Conservation (phyloP, 1,140 invertebrate species). For the Temnothorax curvispinosus region DNA sequence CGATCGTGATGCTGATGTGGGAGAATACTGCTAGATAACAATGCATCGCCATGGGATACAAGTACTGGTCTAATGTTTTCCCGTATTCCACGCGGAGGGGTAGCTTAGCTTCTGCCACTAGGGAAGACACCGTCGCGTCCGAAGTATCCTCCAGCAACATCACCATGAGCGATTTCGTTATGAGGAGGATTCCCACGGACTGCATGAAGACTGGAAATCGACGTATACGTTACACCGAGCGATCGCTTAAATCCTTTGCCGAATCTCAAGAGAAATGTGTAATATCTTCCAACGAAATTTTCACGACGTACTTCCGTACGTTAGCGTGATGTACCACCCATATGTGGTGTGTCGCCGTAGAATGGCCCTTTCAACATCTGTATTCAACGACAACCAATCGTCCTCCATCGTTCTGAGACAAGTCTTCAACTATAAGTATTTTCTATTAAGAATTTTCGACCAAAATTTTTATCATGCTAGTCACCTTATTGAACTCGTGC, state of each 20-base stretch:
- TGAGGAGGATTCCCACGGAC: constrained; percentile 1
- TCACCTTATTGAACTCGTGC: not conserved
- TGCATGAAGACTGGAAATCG: constrained; percentile 35
- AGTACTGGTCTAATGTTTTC: not conserved
- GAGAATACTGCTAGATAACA: constrained; percentile 27
- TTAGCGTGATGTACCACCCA: not conserved
- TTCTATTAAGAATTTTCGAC: not conserved
- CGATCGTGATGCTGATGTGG: constrained; percentile 30
- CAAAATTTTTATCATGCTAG: not conserved
- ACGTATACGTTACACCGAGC: not conserved
- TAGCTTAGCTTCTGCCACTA: constrained; percentile 18
- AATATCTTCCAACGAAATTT: not conserved
- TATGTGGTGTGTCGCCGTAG: not conserved
- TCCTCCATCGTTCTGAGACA: constrained; percentile 19
- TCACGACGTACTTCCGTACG: constrained; percentile 6
- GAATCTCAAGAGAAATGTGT: not conserved
- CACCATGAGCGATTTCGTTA: not conserved
- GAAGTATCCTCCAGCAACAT: constrained; percentile 14
- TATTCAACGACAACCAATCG: constrained; percentile 14
- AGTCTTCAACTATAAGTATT: constrained; percentile 8
- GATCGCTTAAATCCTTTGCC: not conserved
- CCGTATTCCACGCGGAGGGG: constrained; percentile 19
- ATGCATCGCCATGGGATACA: constrained; percentile 13
- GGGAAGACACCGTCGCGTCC: not conserved
- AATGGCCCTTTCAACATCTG: not conserved